These are phyloP conservation scores for Calephelis perditalis DNA, from an alignment of 2,888 invertebrate genomes.

Conservation along the genomic window DNA sequence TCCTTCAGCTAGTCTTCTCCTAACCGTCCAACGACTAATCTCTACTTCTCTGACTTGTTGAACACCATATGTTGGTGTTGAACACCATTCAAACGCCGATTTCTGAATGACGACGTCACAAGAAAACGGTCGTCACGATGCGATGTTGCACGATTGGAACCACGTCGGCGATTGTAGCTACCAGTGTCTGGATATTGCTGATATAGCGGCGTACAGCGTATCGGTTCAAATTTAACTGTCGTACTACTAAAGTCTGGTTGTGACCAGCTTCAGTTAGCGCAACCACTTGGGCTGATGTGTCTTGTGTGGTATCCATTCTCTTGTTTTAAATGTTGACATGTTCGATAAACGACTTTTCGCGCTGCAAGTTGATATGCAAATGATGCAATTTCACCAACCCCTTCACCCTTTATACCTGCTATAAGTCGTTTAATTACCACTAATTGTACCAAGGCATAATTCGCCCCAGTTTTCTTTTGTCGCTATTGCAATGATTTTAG, in stretches of 20 bases:
- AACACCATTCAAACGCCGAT: no score
- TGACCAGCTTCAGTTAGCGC: slow-evolving; percentile 16
- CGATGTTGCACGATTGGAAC: slow-evolving; percentile 11
- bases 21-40: no score
- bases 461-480: no score
- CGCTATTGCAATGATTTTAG: no score
- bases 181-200: no score
- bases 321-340: slow-evolving; percentile 11
- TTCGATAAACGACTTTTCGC: slow-evolving; percentile 15
- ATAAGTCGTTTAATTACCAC: not conserved
- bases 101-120: no score
- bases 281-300: slow-evolving; percentile 12
- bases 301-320: slow-evolving; percentile 15
- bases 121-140: not conserved
- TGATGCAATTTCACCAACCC: slow-evolving; percentile 13
- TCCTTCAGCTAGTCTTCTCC: no score
- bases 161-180: not conserved
- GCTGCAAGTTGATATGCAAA: slow-evolving; percentile 14
- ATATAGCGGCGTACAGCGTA: no score
- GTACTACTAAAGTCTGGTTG: slow-evolving; percentile 12
- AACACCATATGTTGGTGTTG: no score
- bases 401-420: not conserved
- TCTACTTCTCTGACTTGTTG: no score
- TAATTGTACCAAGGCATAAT: not conserved
- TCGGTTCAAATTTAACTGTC: slow-evolving; percentile 6